Conservation (phyloP, 1,140 invertebrate species). For the Cydia fagiglandana region DNA sequence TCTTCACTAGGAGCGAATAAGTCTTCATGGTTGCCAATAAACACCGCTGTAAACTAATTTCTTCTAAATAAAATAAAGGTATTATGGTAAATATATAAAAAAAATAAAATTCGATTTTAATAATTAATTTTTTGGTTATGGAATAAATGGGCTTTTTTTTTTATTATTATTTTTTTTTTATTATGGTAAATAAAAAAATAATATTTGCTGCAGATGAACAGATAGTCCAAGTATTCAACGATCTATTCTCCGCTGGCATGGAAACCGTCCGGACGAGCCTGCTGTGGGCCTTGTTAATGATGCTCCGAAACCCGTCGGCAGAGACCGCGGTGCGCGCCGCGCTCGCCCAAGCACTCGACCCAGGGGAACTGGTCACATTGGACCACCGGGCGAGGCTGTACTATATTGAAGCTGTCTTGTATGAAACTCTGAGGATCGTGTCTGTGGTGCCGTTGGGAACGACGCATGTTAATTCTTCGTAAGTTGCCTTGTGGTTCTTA, state of each 20-base stretch:
- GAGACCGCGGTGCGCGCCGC: constrained; percentile 89
- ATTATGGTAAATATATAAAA: too few species aligned
- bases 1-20: too few species aligned
- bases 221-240: constrained; percentile 91
- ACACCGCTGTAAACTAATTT: too few species aligned
- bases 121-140: too few species aligned
- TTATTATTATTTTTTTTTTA: too few species aligned
- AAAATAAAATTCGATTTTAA: too few species aligned
- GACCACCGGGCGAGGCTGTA: constrained; percentile 87
- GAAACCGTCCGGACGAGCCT: constrained; percentile 93
- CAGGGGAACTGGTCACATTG: constrained; percentile 84
- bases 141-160: too few species aligned
- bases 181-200: too few species aligned
- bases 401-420: constrained; percentile 89
- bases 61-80: too few species aligned
- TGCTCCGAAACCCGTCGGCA: constrained; percentile 88
- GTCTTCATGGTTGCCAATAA: too few species aligned
- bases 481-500: constrained; percentile 55
- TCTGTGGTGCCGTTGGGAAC: constrained; percentile 90
- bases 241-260: constrained; percentile 93
- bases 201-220: constrained; percentile 83
- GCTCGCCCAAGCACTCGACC: constrained; percentile 87
- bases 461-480: constrained; percentile 88
- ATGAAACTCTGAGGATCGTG: constrained; percentile 87
- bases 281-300: constrained; percentile 89